Conservation (phyloP, 1,140 invertebrate species). For the Centruroides vittatus region DNA sequence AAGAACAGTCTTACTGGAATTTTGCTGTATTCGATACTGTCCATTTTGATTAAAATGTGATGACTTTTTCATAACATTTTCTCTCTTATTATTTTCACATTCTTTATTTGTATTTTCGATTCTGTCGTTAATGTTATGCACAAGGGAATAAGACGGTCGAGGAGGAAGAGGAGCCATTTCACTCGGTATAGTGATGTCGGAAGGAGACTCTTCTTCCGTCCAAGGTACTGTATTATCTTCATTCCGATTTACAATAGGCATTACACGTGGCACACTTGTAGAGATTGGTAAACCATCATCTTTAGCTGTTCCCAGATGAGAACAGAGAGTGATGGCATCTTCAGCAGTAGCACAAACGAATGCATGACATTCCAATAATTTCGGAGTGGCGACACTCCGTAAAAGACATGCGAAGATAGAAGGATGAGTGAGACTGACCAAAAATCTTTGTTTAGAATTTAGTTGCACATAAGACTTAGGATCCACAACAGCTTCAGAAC, state of each 20-base stretch:
- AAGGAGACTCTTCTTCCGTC: neutral
- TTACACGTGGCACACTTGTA: neutral
- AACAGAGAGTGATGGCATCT: slow-evolving; percentile 47
- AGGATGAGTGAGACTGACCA: slow-evolving; percentile 40
- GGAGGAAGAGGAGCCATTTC: neutral
- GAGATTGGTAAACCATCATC: neutral
- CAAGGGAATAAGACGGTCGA: neutral
- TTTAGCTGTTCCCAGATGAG: neutral
- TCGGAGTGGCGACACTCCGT: slow-evolving; percentile 39
- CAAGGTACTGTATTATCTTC: too few relatives aligned
- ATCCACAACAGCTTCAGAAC: slow-evolving; percentile 18
- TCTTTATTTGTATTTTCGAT: neutral
- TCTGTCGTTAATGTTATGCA: too few relatives aligned
- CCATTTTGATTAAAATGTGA: too few relatives aligned
- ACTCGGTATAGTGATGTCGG: neutral
- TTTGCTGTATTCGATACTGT: too few relatives aligned
- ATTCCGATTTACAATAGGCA: neutral
- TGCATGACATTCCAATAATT: slow-evolving; percentile 72
- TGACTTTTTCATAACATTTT: neutral
- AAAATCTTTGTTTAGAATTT: slow-evolving; percentile 12
- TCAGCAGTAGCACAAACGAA: slow-evolving; percentile 66
- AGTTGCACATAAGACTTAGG: slow-evolving; percentile 13
- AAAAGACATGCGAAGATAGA: slow-evolving; percentile 83
- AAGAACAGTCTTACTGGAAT: neutral
- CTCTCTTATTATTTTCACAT: neutral